These are phyloP conservation scores for Perca fluviatilis DNA, from an alignment of 2,113 vertebrate genomes.

Conservation along the genomic window DNA sequence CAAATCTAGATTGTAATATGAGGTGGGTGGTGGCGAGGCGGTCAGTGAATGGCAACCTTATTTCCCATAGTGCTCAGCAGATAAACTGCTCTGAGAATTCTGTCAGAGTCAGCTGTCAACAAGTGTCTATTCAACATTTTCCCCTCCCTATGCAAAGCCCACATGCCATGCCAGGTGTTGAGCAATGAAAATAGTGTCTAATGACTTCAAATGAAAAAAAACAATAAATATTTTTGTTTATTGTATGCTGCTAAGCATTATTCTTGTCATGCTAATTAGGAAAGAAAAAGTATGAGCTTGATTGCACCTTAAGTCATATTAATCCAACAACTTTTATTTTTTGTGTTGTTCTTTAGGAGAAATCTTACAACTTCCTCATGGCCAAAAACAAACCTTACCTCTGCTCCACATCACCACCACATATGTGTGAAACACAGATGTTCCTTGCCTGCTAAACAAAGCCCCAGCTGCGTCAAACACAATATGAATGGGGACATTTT, in stretches of 20 bases:
- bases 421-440: slow-evolving; percentile 75
- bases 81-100: slow-evolving; percentile 39
- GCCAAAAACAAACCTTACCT: slow-evolving; percentile 38
- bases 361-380: slow-evolving; percentile 64
- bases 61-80: slow-evolving; percentile 76
- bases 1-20: slow-evolving; percentile 62
- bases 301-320: slow-evolving; percentile 1
- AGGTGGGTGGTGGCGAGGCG: slow-evolving; percentile 23
- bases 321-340: slow-evolving; percentile 1
- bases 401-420: slow-evolving; percentile 15
- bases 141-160: slow-evolving; percentile 20
- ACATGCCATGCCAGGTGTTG: slow-evolving; percentile 14
- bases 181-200: slow-evolving; percentile 12
- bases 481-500: slow-evolving; percentile 75
- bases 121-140: slow-evolving; percentile 68
- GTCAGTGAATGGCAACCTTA: slow-evolving; percentile 31
- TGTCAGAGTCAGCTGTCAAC: slow-evolving; percentile 60
- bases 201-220: slow-evolving; percentile 17
- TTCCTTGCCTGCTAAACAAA: slow-evolving; percentile 60
- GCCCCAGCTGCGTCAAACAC: slow-evolving; percentile 68
- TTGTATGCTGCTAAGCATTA: slow-evolving; percentile 1
- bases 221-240: neutral
- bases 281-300: neutral
- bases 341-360: slow-evolving; percentile 10
- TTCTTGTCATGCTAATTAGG: neutral